These are phyloP conservation scores for Archivesica marissinica DNA, from an alignment of 1,140 invertebrate genomes.

Conservation along the genomic window DNA sequence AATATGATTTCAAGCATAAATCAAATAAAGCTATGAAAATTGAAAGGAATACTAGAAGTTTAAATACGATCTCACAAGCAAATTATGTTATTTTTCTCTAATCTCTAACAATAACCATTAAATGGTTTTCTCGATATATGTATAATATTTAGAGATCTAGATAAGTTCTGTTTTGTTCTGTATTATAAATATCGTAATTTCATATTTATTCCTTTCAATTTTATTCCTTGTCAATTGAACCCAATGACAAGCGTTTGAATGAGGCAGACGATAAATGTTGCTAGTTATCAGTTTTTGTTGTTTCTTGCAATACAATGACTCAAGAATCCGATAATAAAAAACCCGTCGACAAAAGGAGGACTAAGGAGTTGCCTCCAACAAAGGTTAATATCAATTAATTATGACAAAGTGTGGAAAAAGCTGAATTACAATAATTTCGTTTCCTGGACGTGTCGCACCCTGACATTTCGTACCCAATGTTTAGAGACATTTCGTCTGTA, in stretches of 20 bases:
- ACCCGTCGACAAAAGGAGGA: constrained; percentile 38
- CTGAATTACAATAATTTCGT: not conserved
- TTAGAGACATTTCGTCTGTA: not conserved
- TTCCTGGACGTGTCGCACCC: not conserved
- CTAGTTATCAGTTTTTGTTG: not conserved
- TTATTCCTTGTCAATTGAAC: not conserved
- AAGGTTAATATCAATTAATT: constrained; percentile 25
- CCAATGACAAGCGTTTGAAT: not conserved
- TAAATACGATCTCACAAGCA: not conserved
- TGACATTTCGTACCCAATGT: not conserved
- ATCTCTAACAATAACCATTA: not conserved
- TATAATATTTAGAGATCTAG: too few species aligned
- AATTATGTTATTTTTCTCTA: not conserved
- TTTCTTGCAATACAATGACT: constrained; percentile 30
- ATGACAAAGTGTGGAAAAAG: not conserved
- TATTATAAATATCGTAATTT: not conserved
- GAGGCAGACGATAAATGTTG: not conserved
- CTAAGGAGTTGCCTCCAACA: constrained; percentile 50
- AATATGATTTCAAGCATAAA: too few species aligned
- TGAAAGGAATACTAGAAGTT: too few species aligned
- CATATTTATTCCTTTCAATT: not conserved
- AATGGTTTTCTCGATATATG: not conserved
- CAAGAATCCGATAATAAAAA: constrained; percentile 45
- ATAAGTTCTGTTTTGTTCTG: too few species aligned
- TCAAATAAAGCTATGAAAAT: too few species aligned